Evolutionary conservation across 1,140 invertebrate species (phyloP).

Genomic region (Drosophila pachea): DNA sequence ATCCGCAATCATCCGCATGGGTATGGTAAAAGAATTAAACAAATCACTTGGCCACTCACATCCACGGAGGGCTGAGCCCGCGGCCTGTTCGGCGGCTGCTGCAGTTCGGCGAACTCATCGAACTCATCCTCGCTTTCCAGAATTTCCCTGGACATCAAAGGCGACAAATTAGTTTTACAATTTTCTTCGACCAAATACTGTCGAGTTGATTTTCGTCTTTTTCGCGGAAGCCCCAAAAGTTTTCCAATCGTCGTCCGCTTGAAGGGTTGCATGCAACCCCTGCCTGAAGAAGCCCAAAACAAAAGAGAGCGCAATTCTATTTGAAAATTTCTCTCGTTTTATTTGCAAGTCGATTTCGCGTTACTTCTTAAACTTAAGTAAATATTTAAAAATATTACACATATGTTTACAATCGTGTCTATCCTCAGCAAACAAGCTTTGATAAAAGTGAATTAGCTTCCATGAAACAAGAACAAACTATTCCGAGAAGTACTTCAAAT

Average conservation of each 20-base stretch:
- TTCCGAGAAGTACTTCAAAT: slow-evolving; percentile 51
- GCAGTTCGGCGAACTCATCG: slow-evolving; percentile 64
- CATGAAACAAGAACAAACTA: slow-evolving; percentile 43
- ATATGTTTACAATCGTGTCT: slow-evolving; percentile 52
- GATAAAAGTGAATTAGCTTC: slow-evolving; percentile 57
- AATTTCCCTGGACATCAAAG: slow-evolving; percentile 43
- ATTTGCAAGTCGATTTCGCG: slow-evolving; percentile 58
- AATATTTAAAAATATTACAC: slow-evolving; percentile 63
- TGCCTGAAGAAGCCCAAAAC: not conserved
- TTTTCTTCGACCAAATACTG: slow-evolving; percentile 26
- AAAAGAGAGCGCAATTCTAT: slow-evolving; percentile 13
- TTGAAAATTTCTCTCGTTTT: slow-evolving; percentile 55
- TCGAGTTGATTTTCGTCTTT: slow-evolving; percentile 10
- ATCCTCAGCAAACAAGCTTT: slow-evolving; percentile 40
- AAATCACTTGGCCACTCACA: slow-evolving; percentile 27
- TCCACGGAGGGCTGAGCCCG: slow-evolving; percentile 54
- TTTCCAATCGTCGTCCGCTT: not conserved
- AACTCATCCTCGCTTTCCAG: slow-evolving; percentile 65
- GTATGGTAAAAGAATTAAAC: not conserved
- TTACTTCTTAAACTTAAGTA: slow-evolving; percentile 66
- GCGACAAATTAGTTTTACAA: not conserved
- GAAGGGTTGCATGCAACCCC: slow-evolving; percentile 34
- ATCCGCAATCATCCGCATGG: not conserved
- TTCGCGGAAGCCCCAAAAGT: slow-evolving; percentile 23
- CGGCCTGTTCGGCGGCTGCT: slow-evolving; percentile 46